Evolutionary conservation across 2,888 invertebrate species (phyloP).

Genomic region (Dendrolimus houi): DNA sequence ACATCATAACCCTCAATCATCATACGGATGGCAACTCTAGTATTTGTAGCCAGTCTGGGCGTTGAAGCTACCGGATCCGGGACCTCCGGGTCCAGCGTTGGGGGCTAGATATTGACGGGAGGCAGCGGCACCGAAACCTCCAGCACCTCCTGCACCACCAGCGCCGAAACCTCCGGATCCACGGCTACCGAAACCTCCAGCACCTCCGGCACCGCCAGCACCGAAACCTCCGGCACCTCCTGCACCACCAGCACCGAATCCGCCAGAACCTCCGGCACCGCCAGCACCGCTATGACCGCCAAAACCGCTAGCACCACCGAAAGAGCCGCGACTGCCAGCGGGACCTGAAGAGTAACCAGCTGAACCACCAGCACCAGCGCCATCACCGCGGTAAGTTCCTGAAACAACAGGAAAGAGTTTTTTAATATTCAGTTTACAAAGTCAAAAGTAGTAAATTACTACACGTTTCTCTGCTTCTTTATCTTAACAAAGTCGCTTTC

Average conservation of each 20-base stretch:
- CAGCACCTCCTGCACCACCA: constrained; percentile 16
- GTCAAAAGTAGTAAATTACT: too few species aligned
- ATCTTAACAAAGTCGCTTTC: too few species aligned
- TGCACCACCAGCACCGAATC: constrained; percentile 19
- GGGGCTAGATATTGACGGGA: constrained; percentile 65
- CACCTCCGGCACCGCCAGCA: constrained; percentile 17
- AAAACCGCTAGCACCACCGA: constrained; percentile 25
- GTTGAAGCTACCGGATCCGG: constrained; percentile 65
- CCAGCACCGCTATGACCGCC: constrained; percentile 19
- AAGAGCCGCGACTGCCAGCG: constrained; percentile 11
- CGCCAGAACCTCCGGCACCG: constrained; percentile 18
- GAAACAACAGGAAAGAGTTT: constrained; percentile 12
- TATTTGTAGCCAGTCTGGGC: constrained; percentile 63
- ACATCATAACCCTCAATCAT: constrained; percentile 20
- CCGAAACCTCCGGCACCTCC: constrained; percentile 25
- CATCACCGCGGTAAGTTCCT: constrained; percentile 67
- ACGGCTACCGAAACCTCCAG: constrained; percentile 17
- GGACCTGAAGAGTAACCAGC: constrained; percentile 15
- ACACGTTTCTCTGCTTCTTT: too few species aligned
- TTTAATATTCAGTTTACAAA: too few species aligned
- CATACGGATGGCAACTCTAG: constrained; percentile 24
- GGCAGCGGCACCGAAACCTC: constrained; percentile 36
- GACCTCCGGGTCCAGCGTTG: constrained; percentile 49
- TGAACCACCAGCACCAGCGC: constrained; percentile 30
- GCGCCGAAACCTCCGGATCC: constrained; percentile 16